Base-by-base conservation (phyloP, 2,888 invertebrate species). In the Drosophila mercatorum region DNA sequence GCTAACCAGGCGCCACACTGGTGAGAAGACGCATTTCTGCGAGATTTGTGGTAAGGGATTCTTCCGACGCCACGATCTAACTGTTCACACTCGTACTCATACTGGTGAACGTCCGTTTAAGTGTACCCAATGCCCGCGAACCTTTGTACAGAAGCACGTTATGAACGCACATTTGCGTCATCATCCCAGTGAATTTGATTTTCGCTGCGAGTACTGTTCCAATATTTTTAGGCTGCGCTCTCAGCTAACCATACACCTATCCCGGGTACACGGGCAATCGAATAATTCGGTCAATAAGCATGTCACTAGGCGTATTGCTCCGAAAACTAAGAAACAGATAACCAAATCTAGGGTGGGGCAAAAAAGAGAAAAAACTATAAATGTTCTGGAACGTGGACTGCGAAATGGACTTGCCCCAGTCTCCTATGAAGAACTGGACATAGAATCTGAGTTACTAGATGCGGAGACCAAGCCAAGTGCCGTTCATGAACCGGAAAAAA, bases 11-110 rank as follows among this genome's bases (percentile, higher is more conserved):
- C 77, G 77, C 46, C 91, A 92, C 55, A 92, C 94, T 2, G 94
- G 94, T 7, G 94, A 94, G 72, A 94, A 94, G 71, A 93, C 93
- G 0, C 94, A 94, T 88, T 90, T 94, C 17, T 94, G 94, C 64
- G 89, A 82, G 17, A 86, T 83, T 1, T 93, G 93, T 58, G 92
- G 91, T 0, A 93, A 93, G 73, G 92, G 88, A 7, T 93, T 92
- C 69, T 90, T 92, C 57, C 93, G 94, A 49, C 93, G 93, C 0
- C 94, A 94, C 75, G 94, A 94, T 90, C 82, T 94, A 34, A 93
- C 93, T 0, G 94, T 94, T 28, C 94, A 94, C 76, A 93, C 93
- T 91, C 90, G 94, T 53, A 93, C 93, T 0, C 94, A 94, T 72
- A 94, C 94, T 0, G 94, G 94, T 0, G 91, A 91, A 61, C 80